A percentile compares a stretch with the other conserved stretches of the same genome.
Conservation (phyloP, 2,113 vertebrate genomes). For the Tichodroma muraria region DNA sequence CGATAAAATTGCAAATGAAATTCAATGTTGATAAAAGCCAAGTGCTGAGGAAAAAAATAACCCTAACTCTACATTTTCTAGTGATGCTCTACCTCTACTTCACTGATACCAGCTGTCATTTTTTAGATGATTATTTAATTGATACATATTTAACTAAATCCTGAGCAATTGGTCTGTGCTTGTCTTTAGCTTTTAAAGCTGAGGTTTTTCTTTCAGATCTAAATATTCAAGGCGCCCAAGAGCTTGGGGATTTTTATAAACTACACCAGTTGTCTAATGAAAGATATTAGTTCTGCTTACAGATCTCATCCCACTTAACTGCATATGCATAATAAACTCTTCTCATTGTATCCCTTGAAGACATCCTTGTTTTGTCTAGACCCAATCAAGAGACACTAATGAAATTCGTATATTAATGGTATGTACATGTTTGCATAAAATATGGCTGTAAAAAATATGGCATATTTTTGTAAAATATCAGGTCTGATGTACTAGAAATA, state of each 20-base stretch:
- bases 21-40: slow-evolving; percentile 59
- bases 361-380: slow-evolving; percentile 42
- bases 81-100: slow-evolving; percentile 35
- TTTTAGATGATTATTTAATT: slow-evolving; percentile 30
- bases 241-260: background rate
- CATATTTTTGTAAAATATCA: background rate
- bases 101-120: slow-evolving; percentile 33
- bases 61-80: slow-evolving; percentile 41
- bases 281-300: background rate
- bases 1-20: slow-evolving; percentile 64
- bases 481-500: background rate
- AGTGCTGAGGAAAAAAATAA: slow-evolving; percentile 54
- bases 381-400: background rate
- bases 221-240: background rate
- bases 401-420: background rate
- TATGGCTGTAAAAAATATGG: background rate
- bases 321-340: background rate
- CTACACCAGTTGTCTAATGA: background rate
- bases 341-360: background rate
- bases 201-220: background rate
- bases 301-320: background rate
- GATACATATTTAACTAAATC: slow-evolving; percentile 17
- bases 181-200: background rate
- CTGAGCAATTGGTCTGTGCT: background rate
- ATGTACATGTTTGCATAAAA: background rate